phyloP scores from a whole-genome alignment of 2,797 vertebrate species.

The Geotrypetes seraphini region DNA sequence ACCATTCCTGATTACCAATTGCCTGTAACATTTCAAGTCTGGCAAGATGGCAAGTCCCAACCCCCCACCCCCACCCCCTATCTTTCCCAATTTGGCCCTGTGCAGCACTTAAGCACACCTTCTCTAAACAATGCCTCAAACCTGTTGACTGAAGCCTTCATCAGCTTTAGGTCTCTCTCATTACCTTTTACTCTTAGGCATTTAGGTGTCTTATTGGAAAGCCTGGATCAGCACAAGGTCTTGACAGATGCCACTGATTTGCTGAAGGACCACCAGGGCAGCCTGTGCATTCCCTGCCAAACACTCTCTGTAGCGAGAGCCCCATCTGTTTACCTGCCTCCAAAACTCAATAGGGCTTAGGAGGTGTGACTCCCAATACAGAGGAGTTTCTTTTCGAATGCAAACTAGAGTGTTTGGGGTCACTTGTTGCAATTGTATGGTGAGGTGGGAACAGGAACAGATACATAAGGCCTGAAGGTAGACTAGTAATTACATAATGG shows the following conservation, averaged over 20 bases:
- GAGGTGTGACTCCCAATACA: constrained; percentile 16
- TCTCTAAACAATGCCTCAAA: constrained; percentile 38
- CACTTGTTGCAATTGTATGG: constrained; percentile 3
- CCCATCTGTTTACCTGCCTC: constrained; percentile 9
- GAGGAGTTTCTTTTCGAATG: constrained; percentile 7
- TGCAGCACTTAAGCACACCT: constrained; percentile 14
- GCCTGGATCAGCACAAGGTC: constrained; percentile 7
- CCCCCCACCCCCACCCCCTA: background rate
- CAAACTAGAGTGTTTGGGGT: constrained; percentile 15
- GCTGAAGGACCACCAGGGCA: constrained; percentile 25
- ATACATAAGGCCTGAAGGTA: no score
- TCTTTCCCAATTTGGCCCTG: background rate
- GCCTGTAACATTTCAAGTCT: constrained; percentile 2
- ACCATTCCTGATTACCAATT: background rate
- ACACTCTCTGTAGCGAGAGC: constrained; percentile 4
- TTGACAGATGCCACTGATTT: constrained; percentile 27
- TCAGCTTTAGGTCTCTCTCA: constrained; percentile 9
- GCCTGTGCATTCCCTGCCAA: constrained; percentile 16
- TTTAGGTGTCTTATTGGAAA: constrained; percentile 27
- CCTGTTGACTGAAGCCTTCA: constrained; percentile 23
- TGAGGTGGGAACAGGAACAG: no score
- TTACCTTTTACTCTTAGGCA: constrained; percentile 28
- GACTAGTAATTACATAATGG: no score
- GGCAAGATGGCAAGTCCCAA: constrained; percentile 12
- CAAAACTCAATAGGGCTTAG: constrained; percentile 18